phyloP scores from a whole-genome alignment of 2,888 invertebrate genomes.

The Epirrhoe alternata region DNA sequence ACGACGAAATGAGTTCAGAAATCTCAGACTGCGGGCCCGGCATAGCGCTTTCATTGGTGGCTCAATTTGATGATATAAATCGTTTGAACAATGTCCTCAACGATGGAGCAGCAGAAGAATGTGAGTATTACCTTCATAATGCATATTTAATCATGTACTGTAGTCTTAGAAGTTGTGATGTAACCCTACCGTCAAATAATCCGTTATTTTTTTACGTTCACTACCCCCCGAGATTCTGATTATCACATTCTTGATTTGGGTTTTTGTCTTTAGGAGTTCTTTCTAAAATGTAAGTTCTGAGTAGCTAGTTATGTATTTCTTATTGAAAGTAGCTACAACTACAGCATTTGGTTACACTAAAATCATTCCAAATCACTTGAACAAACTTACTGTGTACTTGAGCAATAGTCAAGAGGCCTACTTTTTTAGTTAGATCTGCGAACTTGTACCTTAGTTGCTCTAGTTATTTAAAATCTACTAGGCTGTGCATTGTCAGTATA shows the following conservation, averaged over 20 bases:
- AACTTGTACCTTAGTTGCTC: too few relatives aligned
- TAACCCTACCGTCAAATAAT: not conserved
- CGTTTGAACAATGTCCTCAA: conserved; percentile 87
- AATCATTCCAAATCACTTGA: too few relatives aligned
- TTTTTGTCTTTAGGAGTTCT: not conserved
- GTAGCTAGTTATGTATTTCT: too few relatives aligned
- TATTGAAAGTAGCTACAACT: too few relatives aligned
- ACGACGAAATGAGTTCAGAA: conserved; percentile 71
- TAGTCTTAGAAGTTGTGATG: not conserved
- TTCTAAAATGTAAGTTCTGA: too few relatives aligned
- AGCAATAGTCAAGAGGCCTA: too few relatives aligned
- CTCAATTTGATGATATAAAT: conserved; percentile 90
- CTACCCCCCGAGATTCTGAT: not conserved
- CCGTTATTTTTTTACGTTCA: not conserved
- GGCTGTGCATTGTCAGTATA: too few relatives aligned
- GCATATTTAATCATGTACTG: too few relatives aligned
- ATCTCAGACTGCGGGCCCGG: conserved; percentile 71
- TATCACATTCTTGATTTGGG: not conserved
- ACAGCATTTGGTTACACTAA: too few relatives aligned
- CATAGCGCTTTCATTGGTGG: conserved; percentile 86
- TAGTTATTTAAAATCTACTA: too few relatives aligned
- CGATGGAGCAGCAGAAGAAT: conserved; percentile 88
- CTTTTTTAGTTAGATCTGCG: too few relatives aligned
- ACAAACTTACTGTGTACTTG: too few relatives aligned
- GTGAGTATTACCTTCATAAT: conserved; percentile 69